Evolutionary conservation across 1,140 invertebrate genomes (phyloP), one percentile per base, ranked within the genome.

Genomic region (Hylyphantes graminicola): DNA sequence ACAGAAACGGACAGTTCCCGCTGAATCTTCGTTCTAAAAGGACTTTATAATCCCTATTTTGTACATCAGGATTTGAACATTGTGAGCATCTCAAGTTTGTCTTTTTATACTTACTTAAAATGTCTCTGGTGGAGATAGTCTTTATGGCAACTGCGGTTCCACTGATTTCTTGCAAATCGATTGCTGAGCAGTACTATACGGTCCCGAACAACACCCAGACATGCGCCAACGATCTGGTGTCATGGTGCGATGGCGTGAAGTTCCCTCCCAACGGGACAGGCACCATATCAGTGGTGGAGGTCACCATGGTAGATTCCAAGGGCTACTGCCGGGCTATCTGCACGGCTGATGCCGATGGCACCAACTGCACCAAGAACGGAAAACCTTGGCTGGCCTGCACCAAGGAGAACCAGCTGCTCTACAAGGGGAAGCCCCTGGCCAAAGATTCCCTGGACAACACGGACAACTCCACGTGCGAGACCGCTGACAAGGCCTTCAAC

Each of bases 401-500:
- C 13, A 50, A 12, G 10, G 80, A 74, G 9, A 13, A 75, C 19
- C n/a, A 64, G 5, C 21, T 83, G 0, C 15, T n/a, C 10, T 83
- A 83, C 80, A 65, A 83, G 13, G 80, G 72, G 12, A 11, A 70
- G 3, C 11, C 48, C 4, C 2, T 73, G 11, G 19, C 55, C 7
- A 63, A 72, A 10, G 72, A 57, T 19, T 50, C 48, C 13, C 8
- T 51, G 3, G 65, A 53, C 4, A 48, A 17, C 8, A 53, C 70
- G 2, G 79, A 82, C 11, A 61, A 82, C 12, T 59, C 13, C 19
- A 83, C 75, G 7, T 83, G 80, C 70, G 65, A 70, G 13, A 50
- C 80, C 3, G 68, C 80, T 0, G 68, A 83, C 7, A 83, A 48
- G 21, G 80, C 80, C 35, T 83, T 83, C 72, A 83, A 83, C 11